Conservation (phyloP, 2,797 vertebrate species). For the Zonotrichia albicollis region DNA sequence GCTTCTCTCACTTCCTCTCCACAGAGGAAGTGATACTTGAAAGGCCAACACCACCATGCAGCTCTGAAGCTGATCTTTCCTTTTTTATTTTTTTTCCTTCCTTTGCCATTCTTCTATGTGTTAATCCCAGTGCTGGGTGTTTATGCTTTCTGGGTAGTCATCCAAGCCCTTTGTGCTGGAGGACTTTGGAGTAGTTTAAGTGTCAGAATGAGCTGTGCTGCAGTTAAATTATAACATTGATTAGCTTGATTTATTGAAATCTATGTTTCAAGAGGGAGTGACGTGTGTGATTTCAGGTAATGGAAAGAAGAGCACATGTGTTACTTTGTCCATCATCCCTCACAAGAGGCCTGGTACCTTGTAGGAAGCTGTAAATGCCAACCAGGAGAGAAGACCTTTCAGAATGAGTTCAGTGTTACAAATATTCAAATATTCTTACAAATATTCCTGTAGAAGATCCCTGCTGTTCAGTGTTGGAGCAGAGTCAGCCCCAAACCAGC, state of each 20-base stretch:
- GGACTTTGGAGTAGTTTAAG: not conserved
- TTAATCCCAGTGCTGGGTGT: not conserved
- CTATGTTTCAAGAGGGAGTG: not conserved
- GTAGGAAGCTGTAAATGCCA: not conserved
- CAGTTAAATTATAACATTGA: not conserved
- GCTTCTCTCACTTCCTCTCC: conserved; percentile 67
- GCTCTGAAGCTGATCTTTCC: not conserved
- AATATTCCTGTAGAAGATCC: not conserved
- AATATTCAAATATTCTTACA: not conserved
- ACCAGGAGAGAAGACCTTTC: not conserved
- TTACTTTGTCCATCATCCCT: not conserved
- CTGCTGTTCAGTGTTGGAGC: not conserved
- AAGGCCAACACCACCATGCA: not conserved
- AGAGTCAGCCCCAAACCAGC: not conserved
- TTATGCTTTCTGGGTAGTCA: not conserved
- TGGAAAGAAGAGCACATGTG: rapidly evolving
- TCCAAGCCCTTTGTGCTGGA: not conserved
- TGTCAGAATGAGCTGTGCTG: not conserved
- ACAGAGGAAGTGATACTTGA: conserved; percentile 68
- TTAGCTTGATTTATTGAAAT: not conserved
- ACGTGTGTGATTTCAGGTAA: not conserved
- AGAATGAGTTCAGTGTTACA: not conserved
- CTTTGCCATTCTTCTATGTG: not conserved
- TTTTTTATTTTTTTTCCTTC: not conserved
- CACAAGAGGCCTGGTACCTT: not conserved